A percentile compares a stretch with the other conserved stretches of the same genome.
These are phyloP conservation scores for Pheosia gnoma DNA, from an alignment of 2,888 invertebrate species.

Conservation along the genomic window DNA sequence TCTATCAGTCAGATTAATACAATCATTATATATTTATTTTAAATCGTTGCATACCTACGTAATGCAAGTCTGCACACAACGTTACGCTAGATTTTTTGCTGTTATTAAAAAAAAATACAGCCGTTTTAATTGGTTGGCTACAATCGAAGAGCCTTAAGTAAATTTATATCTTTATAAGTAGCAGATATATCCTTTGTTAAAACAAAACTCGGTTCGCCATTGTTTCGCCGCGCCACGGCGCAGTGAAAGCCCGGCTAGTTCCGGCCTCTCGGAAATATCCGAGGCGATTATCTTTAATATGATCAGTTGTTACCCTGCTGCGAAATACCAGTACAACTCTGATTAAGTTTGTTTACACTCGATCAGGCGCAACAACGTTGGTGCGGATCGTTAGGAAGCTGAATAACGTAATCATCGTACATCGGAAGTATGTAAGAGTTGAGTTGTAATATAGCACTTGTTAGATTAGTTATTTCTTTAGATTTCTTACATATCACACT, in stretches of 20 bases:
- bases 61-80: too few species aligned
- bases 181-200: slow-evolving; percentile 44
- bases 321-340: slow-evolving; percentile 29
- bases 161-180: slow-evolving; percentile 33
- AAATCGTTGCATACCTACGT: too few species aligned
- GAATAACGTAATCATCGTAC: neutral
- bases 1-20: too few species aligned
- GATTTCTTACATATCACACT: too few species aligned
- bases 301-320: slow-evolving; percentile 41
- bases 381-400: neutral
- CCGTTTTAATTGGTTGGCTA: neutral
- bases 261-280: slow-evolving; percentile 22
- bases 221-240: slow-evolving; percentile 26
- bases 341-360: slow-evolving; percentile 36
- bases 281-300: slow-evolving; percentile 49
- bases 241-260: slow-evolving; percentile 12
- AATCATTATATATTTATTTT: too few species aligned
- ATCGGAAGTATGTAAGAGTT: neutral
- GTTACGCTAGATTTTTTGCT: too few species aligned
- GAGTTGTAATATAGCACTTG: neutral
- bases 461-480: neutral
- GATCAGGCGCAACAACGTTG: slow-evolving; percentile 20
- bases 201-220: slow-evolving; percentile 38
- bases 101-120: too few species aligned
- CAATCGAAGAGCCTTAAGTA: neutral